Percentiles rank a stretch among this genome's conserved stretches.
Evolutionary conservation across 2,888 invertebrate species (phyloP).

Genomic region (Cheilosia impressa): DNA sequence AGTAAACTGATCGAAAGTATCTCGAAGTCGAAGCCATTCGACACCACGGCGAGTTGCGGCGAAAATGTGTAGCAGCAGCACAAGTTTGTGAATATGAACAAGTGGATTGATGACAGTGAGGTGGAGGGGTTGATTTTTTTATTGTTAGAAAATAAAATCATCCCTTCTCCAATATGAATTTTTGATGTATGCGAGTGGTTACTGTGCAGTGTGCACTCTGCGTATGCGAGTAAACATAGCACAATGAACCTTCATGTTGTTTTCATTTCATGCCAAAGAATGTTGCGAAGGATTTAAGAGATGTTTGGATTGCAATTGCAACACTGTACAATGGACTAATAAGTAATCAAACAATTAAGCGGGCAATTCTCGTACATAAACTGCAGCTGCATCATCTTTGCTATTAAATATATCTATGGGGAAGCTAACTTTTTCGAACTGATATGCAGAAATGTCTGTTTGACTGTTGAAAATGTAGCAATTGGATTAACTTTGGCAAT

Average conservation of each 20-base stretch:
- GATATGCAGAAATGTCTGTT: too few relatives aligned
- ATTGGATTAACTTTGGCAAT: too few relatives aligned
- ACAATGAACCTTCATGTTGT: constrained; percentile 49
- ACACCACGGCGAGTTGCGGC: constrained; percentile 60
- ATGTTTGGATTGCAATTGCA: constrained; percentile 22
- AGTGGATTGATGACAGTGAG: constrained; percentile 37
- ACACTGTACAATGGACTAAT: constrained; percentile 5
- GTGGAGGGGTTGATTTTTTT: constrained; percentile 19
- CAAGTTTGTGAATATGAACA: constrained; percentile 22
- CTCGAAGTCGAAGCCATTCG: constrained; percentile 59
- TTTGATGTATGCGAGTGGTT: not conserved
- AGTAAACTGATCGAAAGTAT: constrained; percentile 73
- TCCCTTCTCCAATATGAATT: constrained; percentile 48
- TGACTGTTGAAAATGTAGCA: too few relatives aligned
- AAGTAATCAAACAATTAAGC: not conserved
- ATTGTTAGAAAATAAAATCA: constrained; percentile 40
- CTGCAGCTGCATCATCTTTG: too few relatives aligned
- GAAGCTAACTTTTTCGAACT: too few relatives aligned
- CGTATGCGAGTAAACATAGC: not conserved
- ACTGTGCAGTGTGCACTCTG: too few relatives aligned
- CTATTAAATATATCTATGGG: too few relatives aligned
- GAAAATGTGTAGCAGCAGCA: constrained; percentile 34
- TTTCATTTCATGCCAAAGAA: constrained; percentile 9
- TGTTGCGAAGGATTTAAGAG: constrained; percentile 14
- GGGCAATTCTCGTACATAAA: not conserved